phyloP scores from a whole-genome alignment of 2,113 vertebrate genomes.

The Procapra przewalskii region DNA sequence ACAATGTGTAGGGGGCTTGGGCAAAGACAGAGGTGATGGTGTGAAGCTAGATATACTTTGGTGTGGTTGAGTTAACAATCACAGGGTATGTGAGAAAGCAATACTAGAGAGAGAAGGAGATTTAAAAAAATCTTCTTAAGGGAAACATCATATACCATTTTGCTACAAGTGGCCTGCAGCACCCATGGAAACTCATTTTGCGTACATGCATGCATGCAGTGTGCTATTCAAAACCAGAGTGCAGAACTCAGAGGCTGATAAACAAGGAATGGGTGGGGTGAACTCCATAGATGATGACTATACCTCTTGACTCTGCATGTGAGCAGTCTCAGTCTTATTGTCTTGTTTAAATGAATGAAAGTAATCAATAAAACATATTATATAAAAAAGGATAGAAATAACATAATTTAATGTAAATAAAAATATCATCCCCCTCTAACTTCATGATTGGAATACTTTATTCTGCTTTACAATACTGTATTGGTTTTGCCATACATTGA shows the following conservation, averaged over 20 bases:
- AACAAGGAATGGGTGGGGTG: accelerated
- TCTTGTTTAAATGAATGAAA: not conserved
- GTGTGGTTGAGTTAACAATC: not conserved
- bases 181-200: not conserved
- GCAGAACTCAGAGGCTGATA: not conserved
- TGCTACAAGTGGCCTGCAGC: not conserved
- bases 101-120: not conserved
- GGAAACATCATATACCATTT: not conserved
- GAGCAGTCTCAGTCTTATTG: not conserved
- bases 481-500: too few species aligned
- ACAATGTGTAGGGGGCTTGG: not conserved
- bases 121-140: not conserved
- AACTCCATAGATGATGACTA: not conserved
- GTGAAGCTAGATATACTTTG: not conserved
- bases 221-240: not conserved
- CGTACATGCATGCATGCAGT: not conserved
- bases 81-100: not conserved
- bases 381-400: not conserved
- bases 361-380: not conserved
- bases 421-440: not conserved
- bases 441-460: not conserved
- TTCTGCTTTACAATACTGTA: too few species aligned
- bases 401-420: not conserved
- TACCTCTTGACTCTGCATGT: not conserved
- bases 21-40: not conserved